These are phyloP conservation scores for Spodoptera picta DNA, from an alignment of 2,888 invertebrate genomes.

Conservation along the genomic window DNA sequence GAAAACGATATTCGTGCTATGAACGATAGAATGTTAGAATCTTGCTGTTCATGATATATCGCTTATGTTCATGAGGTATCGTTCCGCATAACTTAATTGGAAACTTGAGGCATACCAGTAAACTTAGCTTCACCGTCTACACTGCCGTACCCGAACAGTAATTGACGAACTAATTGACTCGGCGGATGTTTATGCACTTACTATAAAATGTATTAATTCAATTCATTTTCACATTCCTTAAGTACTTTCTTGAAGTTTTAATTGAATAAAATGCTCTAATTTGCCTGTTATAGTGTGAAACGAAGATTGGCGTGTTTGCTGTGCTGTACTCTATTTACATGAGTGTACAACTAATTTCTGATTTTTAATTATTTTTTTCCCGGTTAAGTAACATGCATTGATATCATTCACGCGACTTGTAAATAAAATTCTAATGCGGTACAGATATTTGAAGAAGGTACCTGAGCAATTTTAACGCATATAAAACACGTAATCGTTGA, in stretches of 20 bases:
- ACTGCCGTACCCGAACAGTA: conserved; percentile 42
- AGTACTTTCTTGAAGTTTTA: conserved; percentile 35
- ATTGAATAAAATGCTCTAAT: conserved; percentile 14
- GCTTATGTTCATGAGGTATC: conserved; percentile 68
- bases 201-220: conserved; percentile 35
- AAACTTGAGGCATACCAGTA: conserved; percentile 65
- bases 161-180: conserved; percentile 54
- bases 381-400: too few relatives aligned
- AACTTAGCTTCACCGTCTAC: conserved; percentile 30
- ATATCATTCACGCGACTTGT: too few relatives aligned
- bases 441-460: too few relatives aligned
- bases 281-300: conserved; percentile 7
- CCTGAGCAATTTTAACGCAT: too few relatives aligned
- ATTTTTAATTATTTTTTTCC: too few relatives aligned
- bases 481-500: too few relatives aligned
- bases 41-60: conserved; percentile 67
- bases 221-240: conserved; percentile 40
- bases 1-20: conserved; percentile 49
- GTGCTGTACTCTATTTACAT: too few relatives aligned
- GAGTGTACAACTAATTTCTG: too few relatives aligned
- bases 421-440: too few relatives aligned
- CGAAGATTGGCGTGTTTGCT: not conserved
- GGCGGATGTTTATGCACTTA: conserved; percentile 44
- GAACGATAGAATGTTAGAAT: conserved; percentile 42
- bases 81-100: conserved; percentile 87